These are phyloP conservation scores for Simalia tracyae DNA, from an alignment of 2,797 vertebrate species.

Conservation along the genomic window DNA sequence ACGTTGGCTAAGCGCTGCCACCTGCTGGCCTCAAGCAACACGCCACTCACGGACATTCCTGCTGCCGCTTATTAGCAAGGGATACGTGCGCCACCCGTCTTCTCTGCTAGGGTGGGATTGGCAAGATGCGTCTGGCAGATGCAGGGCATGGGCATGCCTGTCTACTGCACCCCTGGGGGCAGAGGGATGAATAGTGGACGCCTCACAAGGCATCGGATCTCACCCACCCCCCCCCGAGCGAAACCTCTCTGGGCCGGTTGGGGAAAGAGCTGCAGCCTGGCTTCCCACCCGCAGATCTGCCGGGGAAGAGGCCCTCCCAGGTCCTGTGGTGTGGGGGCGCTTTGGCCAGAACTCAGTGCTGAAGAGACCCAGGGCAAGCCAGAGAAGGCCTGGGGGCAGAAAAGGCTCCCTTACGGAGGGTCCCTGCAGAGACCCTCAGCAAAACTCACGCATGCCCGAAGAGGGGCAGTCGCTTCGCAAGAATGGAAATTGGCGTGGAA, in stretches of 20 bases:
- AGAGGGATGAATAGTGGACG: rapidly evolving
- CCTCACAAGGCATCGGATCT: neutral
- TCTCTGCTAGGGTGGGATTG: neutral
- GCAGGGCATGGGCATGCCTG: too few relatives aligned
- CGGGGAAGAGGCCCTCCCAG: too few relatives aligned
- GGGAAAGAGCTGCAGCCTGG: neutral
- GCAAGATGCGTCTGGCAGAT: neutral
- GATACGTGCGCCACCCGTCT: too few relatives aligned
- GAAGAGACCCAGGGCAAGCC: too few relatives aligned
- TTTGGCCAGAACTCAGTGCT: too few relatives aligned
- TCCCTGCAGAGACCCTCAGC: neutral
- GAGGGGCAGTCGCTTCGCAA: too few relatives aligned
- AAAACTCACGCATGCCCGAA: neutral
- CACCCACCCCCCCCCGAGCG: neutral
- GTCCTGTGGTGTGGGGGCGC: too few relatives aligned
- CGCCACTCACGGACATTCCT: too few relatives aligned
- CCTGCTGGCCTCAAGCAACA: neutral
- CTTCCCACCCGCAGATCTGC: neutral
- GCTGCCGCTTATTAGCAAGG: too few relatives aligned
- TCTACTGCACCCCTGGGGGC: neutral
- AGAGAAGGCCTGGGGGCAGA: too few relatives aligned
- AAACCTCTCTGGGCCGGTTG: neutral
- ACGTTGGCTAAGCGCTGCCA: neutral
- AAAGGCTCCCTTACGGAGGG: too few relatives aligned
- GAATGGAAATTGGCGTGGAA: neutral